Conservation (phyloP, 2,797 vertebrate genomes). For the Pangasius sanitwongsei region DNA sequence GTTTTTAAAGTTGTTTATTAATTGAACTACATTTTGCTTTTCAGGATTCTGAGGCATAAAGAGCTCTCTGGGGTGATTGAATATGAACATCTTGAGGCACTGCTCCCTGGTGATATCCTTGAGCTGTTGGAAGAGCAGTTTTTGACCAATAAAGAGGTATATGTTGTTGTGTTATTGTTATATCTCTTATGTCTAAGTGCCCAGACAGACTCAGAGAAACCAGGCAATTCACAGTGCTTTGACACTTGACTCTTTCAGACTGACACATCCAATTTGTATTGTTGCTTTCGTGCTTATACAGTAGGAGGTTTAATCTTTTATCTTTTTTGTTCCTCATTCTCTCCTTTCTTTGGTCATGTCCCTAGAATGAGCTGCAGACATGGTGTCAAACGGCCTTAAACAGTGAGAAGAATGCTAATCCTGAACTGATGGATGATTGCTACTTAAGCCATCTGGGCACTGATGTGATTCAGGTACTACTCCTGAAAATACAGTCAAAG, state of each 20-base stretch:
- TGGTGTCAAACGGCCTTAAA: constrained; percentile 71
- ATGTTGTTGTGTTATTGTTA: background rate
- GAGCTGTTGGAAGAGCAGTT: constrained; percentile 77
- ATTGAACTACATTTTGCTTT: background rate
- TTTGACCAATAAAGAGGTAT: constrained; percentile 76
- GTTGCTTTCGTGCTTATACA: background rate
- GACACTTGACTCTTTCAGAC: background rate
- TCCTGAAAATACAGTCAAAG: background rate
- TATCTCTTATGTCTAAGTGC: background rate
- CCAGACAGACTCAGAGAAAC: background rate
- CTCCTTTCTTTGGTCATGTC: background rate
- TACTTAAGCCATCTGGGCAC: constrained; percentile 80
- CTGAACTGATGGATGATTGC: constrained; percentile 70
- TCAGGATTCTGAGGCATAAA: constrained; percentile 78
- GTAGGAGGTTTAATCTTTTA: background rate
- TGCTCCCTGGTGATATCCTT: constrained; percentile 75
- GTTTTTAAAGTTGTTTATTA: background rate
- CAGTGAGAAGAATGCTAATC: constrained; percentile 72
- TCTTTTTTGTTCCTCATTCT: background rate
- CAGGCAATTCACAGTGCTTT: background rate
- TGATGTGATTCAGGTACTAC: constrained; percentile 85
- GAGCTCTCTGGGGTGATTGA: constrained; percentile 72
- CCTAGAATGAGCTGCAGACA: constrained; percentile 70
- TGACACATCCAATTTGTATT: background rate
- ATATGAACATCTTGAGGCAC: constrained; percentile 70